Base-by-base conservation (phyloP, 53 echinoderm and acorn worm species). In the Glandiceps talaboti region DNA sequence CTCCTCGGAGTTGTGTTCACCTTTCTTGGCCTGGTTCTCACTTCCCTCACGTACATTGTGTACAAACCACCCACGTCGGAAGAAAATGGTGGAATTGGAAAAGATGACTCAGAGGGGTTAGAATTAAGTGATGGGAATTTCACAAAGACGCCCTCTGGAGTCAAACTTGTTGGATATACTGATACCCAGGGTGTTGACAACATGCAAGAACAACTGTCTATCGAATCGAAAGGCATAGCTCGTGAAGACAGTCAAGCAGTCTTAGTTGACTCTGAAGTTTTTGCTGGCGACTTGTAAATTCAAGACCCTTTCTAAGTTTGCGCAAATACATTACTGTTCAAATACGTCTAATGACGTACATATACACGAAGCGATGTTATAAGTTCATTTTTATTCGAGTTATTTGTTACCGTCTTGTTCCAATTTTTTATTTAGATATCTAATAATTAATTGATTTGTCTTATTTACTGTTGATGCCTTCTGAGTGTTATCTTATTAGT, bases 31-130 rank as follows among this genome's bases (percentile, higher is more conserved):
- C 29, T 89, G 28, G 30, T 85, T 0, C 86, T 91, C 74, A 82
- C 87, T 20, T 26, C 80, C 0, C 45, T 75, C 25, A 82, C 89
- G 27, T 77, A 76, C 0, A 74, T 84, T 33, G 64, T 82, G 25
- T 94, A 94, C 76, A 94, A 80, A 76, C 89, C 94, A 32, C 76
- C 88, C 14, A 80, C 83, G 20, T 30, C 31, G 76, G 84, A 1
- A 30, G 82, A 76, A 27, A 29, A 77, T 25, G 33, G 28, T 26
- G 76, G 72, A 1, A 31, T 1, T 30, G 85, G 64, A 45, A 20
- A 45, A 45, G 64, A 6, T 45, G 64, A 45, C 6, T 45, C 20
- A 6, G 6, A 12, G 6, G 64, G 20, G 6, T 45, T 45, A 45
- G 64, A 6, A 6, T 6, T 12, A 45, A 45, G 6, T 12, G 64